phyloP scores from a whole-genome alignment of 2,888 invertebrate genomes.

The Agonum fuliginosum region DNA sequence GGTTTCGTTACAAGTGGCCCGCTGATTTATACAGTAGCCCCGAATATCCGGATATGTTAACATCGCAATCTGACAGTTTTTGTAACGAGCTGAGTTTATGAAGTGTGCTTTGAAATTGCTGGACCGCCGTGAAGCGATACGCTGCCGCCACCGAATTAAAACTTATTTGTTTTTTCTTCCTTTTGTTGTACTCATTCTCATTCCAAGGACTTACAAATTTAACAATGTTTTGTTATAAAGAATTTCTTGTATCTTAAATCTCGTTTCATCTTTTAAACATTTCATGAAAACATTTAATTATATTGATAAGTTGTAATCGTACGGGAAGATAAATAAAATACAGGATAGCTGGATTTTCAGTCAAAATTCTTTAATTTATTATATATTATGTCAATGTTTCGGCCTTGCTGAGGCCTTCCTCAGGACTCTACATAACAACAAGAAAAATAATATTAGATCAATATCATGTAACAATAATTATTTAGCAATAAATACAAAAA shows the following conservation, averaged over 20 bases:
- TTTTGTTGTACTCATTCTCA: slow-evolving; percentile 11
- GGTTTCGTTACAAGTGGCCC: slow-evolving; percentile 63
- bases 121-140: slow-evolving; percentile 51
- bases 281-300: background rate
- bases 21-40: slow-evolving; percentile 54
- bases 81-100: slow-evolving; percentile 54
- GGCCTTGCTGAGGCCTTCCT: no score
- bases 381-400: no score
- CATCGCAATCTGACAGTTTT: slow-evolving; percentile 60
- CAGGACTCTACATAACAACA: no score
- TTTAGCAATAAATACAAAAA: no score
- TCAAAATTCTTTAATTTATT: no score
- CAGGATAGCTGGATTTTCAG: no score
- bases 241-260: slow-evolving; percentile 1
- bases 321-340: no score
- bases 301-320: no score
- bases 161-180: slow-evolving; percentile 34
- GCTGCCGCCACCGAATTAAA: slow-evolving; percentile 32
- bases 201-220: slow-evolving; percentile 5
- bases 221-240: slow-evolving; percentile 1
- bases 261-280: background rate
- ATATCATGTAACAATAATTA: no score
- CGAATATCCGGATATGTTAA: slow-evolving; percentile 59
- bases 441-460: no score
- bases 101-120: slow-evolving; percentile 49